These are phyloP conservation scores for Xiphorhynchus elegans DNA, from an alignment of 2,113 vertebrate species.

Conservation along the genomic window DNA sequence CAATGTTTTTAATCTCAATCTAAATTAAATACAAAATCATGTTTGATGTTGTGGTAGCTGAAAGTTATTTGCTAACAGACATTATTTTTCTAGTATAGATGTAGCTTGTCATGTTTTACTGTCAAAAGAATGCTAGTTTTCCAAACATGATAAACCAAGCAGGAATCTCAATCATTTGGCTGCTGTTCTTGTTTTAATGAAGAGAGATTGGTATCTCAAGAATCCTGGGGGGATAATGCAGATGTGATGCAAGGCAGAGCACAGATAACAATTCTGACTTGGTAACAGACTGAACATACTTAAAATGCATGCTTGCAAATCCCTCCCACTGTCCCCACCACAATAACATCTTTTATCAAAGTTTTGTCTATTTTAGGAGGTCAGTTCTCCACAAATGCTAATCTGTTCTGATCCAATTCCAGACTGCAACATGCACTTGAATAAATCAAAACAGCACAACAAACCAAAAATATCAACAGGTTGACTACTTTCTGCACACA, in stretches of 20 bases:
- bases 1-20: neutral
- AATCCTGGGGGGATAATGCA: slow-evolving; percentile 43
- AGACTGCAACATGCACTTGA: neutral
- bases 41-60: neutral
- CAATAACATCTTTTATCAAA: slow-evolving; percentile 31
- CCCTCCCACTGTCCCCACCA: slow-evolving; percentile 32
- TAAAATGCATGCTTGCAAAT: slow-evolving; percentile 21
- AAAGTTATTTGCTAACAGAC: neutral
- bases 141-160: neutral
- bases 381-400: neutral
- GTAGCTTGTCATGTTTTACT: neutral
- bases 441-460: neutral
- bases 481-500: neutral
- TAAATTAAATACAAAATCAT: neutral
- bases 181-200: neutral
- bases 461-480: neutral
- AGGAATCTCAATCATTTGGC: neutral
- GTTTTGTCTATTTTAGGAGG: neutral
- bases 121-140: neutral
- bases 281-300: slow-evolving; percentile 1
- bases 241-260: slow-evolving; percentile 45
- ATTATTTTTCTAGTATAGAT: neutral
- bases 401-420: neutral
- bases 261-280: slow-evolving; percentile 33
- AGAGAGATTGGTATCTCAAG: slow-evolving; percentile 50